Conservation (phyloP, 1,140 invertebrate species). For the Helicoverpa armigera region DNA sequence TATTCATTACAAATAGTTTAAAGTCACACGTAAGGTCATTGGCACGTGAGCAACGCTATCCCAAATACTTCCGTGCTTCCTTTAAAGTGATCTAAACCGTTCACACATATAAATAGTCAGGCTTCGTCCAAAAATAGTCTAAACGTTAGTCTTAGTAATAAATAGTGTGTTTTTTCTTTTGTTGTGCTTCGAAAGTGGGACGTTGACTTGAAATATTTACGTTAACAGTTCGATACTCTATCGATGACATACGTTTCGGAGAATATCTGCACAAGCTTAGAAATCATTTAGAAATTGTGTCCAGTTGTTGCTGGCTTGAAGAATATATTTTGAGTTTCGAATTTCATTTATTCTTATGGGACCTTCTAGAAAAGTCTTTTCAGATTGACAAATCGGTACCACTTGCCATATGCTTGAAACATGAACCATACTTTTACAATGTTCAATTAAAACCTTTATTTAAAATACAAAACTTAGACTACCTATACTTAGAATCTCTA, state of each 20-base stretch:
- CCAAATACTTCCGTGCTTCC: slow-evolving; percentile 48
- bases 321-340: not conserved
- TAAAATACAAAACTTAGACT: too few species aligned
- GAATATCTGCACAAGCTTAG: not conserved
- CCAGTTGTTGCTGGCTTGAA: not conserved
- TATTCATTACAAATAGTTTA: slow-evolving; percentile 19
- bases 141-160: slow-evolving; percentile 27
- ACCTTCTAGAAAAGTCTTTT: too few species aligned
- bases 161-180: slow-evolving; percentile 25
- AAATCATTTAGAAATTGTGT: not conserved
- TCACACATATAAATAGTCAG: slow-evolving; percentile 46
- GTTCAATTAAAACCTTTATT: too few species aligned
- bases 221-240: slow-evolving; percentile 38
- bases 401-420: not conserved
- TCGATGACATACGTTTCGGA: slow-evolving; percentile 13
- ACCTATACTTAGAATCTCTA: too few species aligned
- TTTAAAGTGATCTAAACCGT: slow-evolving; percentile 49
- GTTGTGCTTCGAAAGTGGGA: slow-evolving; percentile 26
- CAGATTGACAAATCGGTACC: not conserved
- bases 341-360: not conserved
- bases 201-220: slow-evolving; percentile 37
- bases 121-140: slow-evolving; percentile 27
- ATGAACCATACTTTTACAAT: too few species aligned
- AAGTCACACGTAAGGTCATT: slow-evolving; percentile 41
- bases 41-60: slow-evolving; percentile 47